Conservation (phyloP, 2,797 vertebrate genomes). For the Falco columbarius region DNA sequence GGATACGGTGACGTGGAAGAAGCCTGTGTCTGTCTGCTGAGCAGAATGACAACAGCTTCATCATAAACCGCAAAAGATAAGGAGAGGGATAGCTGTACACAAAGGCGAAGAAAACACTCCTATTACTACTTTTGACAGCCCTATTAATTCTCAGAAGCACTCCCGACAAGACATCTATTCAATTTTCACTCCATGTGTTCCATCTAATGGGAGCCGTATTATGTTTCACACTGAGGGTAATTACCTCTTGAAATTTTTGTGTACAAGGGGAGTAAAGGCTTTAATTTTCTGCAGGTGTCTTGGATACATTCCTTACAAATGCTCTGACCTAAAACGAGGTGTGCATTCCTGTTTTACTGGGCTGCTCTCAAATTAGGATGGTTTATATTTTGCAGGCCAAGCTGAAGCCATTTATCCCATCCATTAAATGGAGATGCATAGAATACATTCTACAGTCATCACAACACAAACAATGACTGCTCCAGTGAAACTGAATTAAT, state of each 20-base stretch:
- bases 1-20: slow-evolving; percentile 32
- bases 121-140: slow-evolving; percentile 34
- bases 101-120: slow-evolving; percentile 28
- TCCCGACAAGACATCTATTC: slow-evolving; percentile 62
- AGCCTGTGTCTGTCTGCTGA: not conserved
- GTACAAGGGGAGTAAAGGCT: slow-evolving; percentile 56
- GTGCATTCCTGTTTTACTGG: slow-evolving; percentile 54
- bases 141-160: slow-evolving; percentile 55
- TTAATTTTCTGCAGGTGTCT: slow-evolving; percentile 80
- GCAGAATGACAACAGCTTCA: not conserved
- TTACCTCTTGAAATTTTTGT: slow-evolving; percentile 76
- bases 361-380: slow-evolving; percentile 14
- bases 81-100: not conserved
- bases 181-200: slow-evolving; percentile 60
- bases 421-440: not conserved
- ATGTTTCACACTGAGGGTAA: slow-evolving; percentile 68
- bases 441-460: not conserved
- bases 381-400: slow-evolving; percentile 19
- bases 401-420: slow-evolving; percentile 28
- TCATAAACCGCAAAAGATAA: slow-evolving; percentile 23
- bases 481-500: not conserved
- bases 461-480: not conserved
- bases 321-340: slow-evolving; percentile 63
- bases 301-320: slow-evolving; percentile 61
- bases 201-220: slow-evolving; percentile 70